phyloP scores from a whole-genome alignment of 2,888 invertebrate genomes.

The Plemyria rubiginata region DNA sequence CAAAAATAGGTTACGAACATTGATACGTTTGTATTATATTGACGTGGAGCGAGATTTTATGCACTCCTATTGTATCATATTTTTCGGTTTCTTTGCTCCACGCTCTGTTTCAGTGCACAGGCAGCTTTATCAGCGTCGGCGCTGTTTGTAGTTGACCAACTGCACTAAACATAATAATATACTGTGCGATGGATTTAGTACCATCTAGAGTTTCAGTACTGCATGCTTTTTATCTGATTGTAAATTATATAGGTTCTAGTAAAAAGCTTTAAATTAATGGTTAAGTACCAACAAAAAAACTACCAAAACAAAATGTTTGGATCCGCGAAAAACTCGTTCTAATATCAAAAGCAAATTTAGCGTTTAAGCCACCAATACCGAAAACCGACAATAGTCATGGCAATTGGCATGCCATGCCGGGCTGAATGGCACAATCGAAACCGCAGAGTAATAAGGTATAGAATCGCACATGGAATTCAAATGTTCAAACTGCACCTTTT shows the following conservation, averaged over 20 bases:
- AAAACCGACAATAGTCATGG: constrained; percentile 33
- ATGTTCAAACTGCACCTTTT: background rate
- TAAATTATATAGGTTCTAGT: too few relatives aligned
- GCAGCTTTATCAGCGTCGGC: too few relatives aligned
- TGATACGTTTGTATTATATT: too few relatives aligned
- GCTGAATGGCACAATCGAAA: constrained; percentile 26
- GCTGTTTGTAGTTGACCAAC: background rate
- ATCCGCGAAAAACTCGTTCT: constrained; percentile 8
- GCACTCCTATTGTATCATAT: too few relatives aligned
- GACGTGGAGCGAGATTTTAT: too few relatives aligned
- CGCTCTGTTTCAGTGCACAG: too few relatives aligned
- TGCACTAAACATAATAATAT: background rate
- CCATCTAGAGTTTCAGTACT: constrained; percentile 59
- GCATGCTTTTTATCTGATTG: constrained; percentile 54
- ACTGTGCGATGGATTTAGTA: constrained; percentile 59
- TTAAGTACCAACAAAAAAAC: too few relatives aligned
- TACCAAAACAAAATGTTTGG: background rate
- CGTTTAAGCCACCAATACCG: constrained; percentile 29
- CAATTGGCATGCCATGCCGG: constrained; percentile 27
- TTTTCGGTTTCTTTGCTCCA: too few relatives aligned
- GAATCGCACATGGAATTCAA: constrained; percentile 1
- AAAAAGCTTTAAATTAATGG: too few relatives aligned
- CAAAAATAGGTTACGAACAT: too few relatives aligned
- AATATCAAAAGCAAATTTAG: constrained; percentile 26
- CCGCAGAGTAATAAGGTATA: constrained; percentile 19